phyloP scores from a whole-genome alignment of 1,140 invertebrate genomes.

The Drosophila elegans region DNA sequence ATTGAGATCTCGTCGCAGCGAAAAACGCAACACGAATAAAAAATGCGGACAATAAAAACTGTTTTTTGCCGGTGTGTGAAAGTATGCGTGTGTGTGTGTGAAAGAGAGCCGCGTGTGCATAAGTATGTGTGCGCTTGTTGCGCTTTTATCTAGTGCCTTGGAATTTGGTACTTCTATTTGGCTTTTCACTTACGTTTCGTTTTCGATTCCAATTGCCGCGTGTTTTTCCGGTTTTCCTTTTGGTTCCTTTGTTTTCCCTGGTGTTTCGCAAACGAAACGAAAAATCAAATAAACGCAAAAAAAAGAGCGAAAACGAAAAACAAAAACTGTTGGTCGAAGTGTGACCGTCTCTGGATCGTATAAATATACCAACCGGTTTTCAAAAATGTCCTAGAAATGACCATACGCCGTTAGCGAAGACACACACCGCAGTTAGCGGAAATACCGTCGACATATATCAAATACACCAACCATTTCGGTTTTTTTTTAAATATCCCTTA shows the following conservation, averaged over 20 bases:
- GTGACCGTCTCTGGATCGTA: neutral
- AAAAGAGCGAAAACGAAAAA: slow-evolving; percentile 53
- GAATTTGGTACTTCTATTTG: slow-evolving; percentile 23
- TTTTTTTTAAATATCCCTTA: too few species aligned
- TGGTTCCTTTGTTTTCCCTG: slow-evolving; percentile 7
- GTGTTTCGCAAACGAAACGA: slow-evolving; percentile 39
- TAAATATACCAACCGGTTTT: neutral
- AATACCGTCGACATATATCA: too few species aligned
- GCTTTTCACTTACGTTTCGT: slow-evolving; percentile 32
- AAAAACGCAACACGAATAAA: slow-evolving; percentile 44
- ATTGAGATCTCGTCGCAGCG: slow-evolving; percentile 31
- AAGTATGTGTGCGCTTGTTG: slow-evolving; percentile 38
- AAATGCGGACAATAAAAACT: slow-evolving; percentile 34
- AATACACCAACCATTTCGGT: too few species aligned
- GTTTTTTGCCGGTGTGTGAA: slow-evolving; percentile 45
- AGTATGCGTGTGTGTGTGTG: slow-evolving; percentile 20
- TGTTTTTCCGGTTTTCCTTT: slow-evolving; percentile 4
- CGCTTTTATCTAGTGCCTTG: slow-evolving; percentile 46
- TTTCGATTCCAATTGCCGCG: slow-evolving; percentile 7
- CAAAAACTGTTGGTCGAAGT: slow-evolving; percentile 33
- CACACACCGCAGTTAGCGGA: too few species aligned
- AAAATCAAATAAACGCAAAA: slow-evolving; percentile 57
- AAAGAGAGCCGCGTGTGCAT: slow-evolving; percentile 2
- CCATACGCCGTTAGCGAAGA: neutral
- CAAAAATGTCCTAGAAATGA: neutral